phyloP scores from a whole-genome alignment of 2,888 invertebrate species.

The Athetis lepigone region DNA sequence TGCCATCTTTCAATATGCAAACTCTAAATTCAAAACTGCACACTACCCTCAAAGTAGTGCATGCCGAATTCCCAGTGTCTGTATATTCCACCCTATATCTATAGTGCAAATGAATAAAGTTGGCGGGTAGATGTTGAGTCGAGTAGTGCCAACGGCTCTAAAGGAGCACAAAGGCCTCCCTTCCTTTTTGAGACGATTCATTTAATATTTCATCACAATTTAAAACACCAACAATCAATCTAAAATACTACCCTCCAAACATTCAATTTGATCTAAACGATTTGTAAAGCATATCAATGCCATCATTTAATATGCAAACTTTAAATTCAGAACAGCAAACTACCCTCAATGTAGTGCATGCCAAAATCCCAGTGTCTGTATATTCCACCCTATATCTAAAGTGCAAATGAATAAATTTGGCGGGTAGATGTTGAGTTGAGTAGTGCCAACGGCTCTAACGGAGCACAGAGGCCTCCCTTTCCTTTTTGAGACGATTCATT shows the following conservation, averaged over 20 bases:
- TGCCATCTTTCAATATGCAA: conserved; percentile 5
- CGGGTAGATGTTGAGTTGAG: conserved; percentile 69
- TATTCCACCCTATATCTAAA: conserved; percentile 64
- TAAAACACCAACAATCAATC: too few species aligned
- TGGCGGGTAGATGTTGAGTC: conserved; percentile 66
- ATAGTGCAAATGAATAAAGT: conserved; percentile 64
- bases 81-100: conserved; percentile 64
- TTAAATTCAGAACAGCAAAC: conserved; percentile 23
- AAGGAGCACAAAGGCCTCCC: too few species aligned
- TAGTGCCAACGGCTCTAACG: conserved; percentile 68
- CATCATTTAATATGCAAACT: conserved; percentile 11
- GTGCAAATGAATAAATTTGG: conserved; percentile 65
- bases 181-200: too few species aligned
- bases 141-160: conserved; percentile 71
- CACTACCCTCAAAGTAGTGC: conserved; percentile 3
- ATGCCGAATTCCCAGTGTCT: conserved; percentile 40
- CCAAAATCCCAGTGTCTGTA: conserved; percentile 43
- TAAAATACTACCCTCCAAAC: background rate
- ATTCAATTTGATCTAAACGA: background rate
- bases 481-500: too few species aligned
- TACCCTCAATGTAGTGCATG: conserved; percentile 14
- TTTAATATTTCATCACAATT: too few species aligned
- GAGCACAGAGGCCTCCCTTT: too few species aligned
- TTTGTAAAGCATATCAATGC: background rate
- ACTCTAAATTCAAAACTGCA: conserved; percentile 24